phyloP scores from a whole-genome alignment of 2,113 vertebrate species.

The Psilopsiagon aurifrons region DNA sequence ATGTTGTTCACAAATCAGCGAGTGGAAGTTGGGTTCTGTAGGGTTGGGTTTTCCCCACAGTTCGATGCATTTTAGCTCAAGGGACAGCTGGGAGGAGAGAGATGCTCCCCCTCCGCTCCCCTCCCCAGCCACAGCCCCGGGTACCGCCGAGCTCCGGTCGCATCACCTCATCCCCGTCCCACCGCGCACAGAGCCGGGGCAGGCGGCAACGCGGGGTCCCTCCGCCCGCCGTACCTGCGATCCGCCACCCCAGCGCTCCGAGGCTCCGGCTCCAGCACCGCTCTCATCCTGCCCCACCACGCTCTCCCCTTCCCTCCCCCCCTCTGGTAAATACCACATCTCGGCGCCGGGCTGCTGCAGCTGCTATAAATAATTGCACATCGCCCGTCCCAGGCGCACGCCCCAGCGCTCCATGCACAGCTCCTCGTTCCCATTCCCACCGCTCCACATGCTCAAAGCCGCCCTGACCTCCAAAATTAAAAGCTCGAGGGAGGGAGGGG shows the following conservation, averaged over 20 bases:
- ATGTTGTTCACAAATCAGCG: not conserved
- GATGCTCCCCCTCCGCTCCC: not conserved
- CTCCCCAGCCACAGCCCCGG: not conserved
- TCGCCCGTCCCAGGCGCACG: not conserved
- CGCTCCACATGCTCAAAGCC: not conserved
- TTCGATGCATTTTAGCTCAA: not conserved
- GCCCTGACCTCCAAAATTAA: constrained; percentile 42
- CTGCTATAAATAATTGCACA: constrained; percentile 12
- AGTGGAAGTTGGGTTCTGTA: not conserved
- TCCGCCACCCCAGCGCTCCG: not conserved
- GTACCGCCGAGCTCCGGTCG: not conserved
- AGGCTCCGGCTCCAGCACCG: not conserved
- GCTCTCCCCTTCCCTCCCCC: not conserved
- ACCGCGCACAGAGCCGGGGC: not conserved
- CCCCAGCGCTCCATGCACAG: not conserved
- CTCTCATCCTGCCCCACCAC: not conserved
- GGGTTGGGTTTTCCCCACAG: not conserved
- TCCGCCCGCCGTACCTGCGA: not conserved
- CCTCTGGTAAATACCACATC: not conserved
- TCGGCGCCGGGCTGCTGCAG: not conserved
- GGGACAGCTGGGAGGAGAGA: not conserved
- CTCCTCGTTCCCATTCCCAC: not conserved
- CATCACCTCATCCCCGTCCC: not conserved
- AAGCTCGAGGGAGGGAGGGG: not conserved
- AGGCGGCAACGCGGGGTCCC: not conserved